A percentile compares a stretch with the other conserved stretches of the same genome.
phyloP scores from a whole-genome alignment of 2,888 invertebrate genomes.

The Uropetala carovei region DNA sequence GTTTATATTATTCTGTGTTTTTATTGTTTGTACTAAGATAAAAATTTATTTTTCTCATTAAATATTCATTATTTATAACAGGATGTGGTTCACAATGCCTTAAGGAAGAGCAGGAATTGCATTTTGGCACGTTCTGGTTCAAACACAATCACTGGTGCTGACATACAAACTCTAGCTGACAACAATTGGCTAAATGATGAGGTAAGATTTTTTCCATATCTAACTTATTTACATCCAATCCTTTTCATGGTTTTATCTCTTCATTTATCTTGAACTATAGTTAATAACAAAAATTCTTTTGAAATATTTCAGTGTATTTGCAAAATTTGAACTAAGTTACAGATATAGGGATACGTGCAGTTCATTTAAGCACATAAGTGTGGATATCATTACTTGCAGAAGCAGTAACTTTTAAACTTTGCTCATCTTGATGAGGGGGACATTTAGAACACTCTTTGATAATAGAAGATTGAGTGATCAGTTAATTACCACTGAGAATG shows the following conservation, averaged over 20 bases:
- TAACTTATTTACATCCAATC: neutral
- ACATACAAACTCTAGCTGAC: slow-evolving; percentile 88
- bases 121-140: slow-evolving; percentile 82
- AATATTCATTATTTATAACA: slow-evolving; percentile 67
- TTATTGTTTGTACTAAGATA: neutral
- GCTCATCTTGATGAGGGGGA: too few species aligned
- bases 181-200: slow-evolving; percentile 97
- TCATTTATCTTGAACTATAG: too few species aligned
- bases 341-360: too few species aligned
- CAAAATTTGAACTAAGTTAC: too few species aligned
- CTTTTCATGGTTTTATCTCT: neutral
- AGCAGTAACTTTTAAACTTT: too few species aligned
- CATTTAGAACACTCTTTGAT: too few species aligned
- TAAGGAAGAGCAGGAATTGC: slow-evolving; percentile 79
- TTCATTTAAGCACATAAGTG: too few species aligned
- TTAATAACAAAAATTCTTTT: too few species aligned
- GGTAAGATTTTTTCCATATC: slow-evolving; percentile 71
- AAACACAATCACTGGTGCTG: slow-evolving; percentile 83
- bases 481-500: too few species aligned
- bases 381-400: too few species aligned
- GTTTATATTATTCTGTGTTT: neutral
- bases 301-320: too few species aligned
- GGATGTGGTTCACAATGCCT: slow-evolving; percentile 76
- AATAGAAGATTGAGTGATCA: too few species aligned
- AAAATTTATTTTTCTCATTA: slow-evolving; percentile 26